Base-by-base conservation (phyloP, 2,888 invertebrate species). In the Drosophila antonietae region DNA sequence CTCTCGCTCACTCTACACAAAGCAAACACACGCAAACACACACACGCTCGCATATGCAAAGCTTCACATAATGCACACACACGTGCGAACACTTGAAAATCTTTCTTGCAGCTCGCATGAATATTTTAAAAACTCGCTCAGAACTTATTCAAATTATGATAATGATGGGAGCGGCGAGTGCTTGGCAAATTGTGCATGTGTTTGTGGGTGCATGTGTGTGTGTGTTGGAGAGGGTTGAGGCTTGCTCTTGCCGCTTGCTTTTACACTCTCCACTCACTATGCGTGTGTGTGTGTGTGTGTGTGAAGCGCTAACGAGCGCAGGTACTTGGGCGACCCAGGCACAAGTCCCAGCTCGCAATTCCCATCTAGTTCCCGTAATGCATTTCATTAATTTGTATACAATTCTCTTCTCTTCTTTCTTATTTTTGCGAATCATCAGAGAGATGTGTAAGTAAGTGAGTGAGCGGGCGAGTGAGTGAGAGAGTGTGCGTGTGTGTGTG, bases 311-410 rank as follows among this genome's bases (percentile, higher is more conserved):
- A 83, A 83, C 83, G 88, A 83, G 83, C 69, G 37, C 68, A 75
- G 83, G 84, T 69, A 70, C 84, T 75, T 65, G 66, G 33, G 69
- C 71, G 81, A 77, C 86, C 73, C 66, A 60, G 64, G 71, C 68
- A 56, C 62, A 76, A 67, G 57, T 78, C 66, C 68, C 75, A 65
- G 53, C 39, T 82, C 65, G 62, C 70, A 78, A 67, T 56, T 71
- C 81, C 49, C 72, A 68, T 59, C 74, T 58, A 55, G 63, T 69
- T 78, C 73, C 73, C 79, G 65, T 81, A 83, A 83, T 83, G 88
- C 89, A 84, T 84, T 86, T 86, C 83, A 88, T 86, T 88, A 84
- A 86, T 75, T 86, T 83, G 81, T 75, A 75, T 78, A 80, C 78
- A 83, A 67, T 37, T 53, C 39, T 37, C 37, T 28, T 53, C 53